These are phyloP conservation scores for Eurypyga helias DNA, from an alignment of 2,113 vertebrate genomes.

Conservation along the genomic window DNA sequence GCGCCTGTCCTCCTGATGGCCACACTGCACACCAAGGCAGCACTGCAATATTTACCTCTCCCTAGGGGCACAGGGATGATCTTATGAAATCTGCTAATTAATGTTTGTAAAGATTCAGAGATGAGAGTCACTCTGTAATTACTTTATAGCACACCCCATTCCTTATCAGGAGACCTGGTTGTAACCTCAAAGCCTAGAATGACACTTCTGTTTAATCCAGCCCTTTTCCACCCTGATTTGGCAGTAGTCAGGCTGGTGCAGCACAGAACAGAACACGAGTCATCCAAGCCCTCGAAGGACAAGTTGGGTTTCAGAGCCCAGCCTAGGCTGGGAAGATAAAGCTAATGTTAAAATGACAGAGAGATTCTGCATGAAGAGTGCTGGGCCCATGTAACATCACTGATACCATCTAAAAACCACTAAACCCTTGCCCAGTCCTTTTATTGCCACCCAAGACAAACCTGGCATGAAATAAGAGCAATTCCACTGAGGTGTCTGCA, in stretches of 20 bases:
- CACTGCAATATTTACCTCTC: neutral
- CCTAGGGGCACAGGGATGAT: neutral
- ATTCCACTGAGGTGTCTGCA: accelerated
- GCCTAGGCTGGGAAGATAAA: neutral
- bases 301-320: neutral
- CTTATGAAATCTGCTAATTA: constrained; percentile 3
- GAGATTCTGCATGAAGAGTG: accelerated
- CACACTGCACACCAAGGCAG: neutral
- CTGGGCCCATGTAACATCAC: accelerated
- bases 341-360: neutral
- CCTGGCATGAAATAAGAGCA: neutral
- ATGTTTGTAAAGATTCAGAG: neutral
- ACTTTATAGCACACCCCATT: neutral
- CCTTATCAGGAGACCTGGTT: neutral
- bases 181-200: neutral
- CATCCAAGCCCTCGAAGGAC: neutral
- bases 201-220: neutral
- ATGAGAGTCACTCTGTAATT: neutral
- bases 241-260: neutral
- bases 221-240: neutral
- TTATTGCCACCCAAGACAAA: neutral
- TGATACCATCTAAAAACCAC: neutral
- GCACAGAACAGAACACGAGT: neutral
- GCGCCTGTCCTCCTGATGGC: neutral
- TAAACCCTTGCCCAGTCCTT: neutral